Evolutionary conservation across 2,797 vertebrate species (phyloP).

Genomic region (Mormyrops attenuatus): DNA sequence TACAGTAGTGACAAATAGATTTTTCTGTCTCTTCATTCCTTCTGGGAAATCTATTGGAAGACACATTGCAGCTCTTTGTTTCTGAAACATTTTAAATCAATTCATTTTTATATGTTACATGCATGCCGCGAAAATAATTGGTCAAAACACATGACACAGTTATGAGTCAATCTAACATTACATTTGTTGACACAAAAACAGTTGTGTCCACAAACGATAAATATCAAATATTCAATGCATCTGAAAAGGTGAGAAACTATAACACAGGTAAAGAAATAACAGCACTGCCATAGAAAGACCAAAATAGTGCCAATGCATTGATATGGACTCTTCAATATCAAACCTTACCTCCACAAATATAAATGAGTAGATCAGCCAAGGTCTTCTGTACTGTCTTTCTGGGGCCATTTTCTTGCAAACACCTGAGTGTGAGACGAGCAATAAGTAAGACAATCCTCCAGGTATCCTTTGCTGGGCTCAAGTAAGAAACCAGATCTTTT

Average conservation of each 20-base stretch:
- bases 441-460: neutral
- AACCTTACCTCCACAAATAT: conserved; percentile 69
- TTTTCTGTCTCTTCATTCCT: neutral
- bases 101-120: neutral
- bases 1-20: neutral
- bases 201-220: neutral
- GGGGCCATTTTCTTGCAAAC: conserved; percentile 51
- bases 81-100: neutral
- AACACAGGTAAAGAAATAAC: neutral
- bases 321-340: neutral
- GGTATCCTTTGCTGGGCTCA: neutral
- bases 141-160: neutral
- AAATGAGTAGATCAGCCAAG: conserved; percentile 45
- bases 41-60: neutral
- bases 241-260: neutral
- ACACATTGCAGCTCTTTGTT: neutral
- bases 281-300: neutral
- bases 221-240: neutral
- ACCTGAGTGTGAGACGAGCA: conserved; percentile 14
- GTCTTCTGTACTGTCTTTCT: conserved; percentile 44
- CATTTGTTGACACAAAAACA: neutral
- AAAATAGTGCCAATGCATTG: neutral
- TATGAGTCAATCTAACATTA: neutral
- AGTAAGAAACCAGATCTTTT: neutral
- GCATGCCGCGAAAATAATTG: neutral